A percentile compares a stretch with the other conserved stretches of the same genome.
These are phyloP conservation scores for Pimpla rufipes DNA, from an alignment of 2,888 invertebrate species.

Conservation along the genomic window DNA sequence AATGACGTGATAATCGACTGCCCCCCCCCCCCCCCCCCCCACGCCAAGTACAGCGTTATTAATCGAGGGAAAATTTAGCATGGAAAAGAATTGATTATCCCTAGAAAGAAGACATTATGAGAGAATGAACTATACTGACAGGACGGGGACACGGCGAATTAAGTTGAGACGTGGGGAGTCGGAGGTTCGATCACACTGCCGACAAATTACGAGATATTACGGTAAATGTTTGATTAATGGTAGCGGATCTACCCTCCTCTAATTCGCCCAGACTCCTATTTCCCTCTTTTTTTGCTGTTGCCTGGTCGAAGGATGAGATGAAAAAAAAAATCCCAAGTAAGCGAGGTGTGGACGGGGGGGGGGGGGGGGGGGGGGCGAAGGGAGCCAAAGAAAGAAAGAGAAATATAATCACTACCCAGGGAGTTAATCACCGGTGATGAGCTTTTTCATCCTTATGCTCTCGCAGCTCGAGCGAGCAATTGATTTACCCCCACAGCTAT, in stretches of 20 bases:
- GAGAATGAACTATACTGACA: background rate
- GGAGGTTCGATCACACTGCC: constrained; percentile 47
- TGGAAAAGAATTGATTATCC: background rate
- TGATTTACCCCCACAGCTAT: constrained; percentile 43
- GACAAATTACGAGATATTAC: constrained; percentile 56
- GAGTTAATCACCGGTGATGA: constrained; percentile 38
- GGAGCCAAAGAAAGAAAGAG: constrained; percentile 31
- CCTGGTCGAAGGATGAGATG: constrained; percentile 6
- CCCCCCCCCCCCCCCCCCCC: too few species aligned
- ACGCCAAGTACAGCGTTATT: too few species aligned
- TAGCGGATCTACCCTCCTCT: constrained; percentile 55
- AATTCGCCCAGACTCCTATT: constrained; percentile 37
- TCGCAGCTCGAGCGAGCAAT: constrained; percentile 27
- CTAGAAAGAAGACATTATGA: background rate
- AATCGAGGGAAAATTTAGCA: background rate
- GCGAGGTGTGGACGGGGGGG: background rate
- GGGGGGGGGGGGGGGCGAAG: background rate
- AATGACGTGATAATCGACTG: background rate
- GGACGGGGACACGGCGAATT: background rate
- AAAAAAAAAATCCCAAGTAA: constrained; percentile 41
- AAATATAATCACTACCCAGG: constrained; percentile 51
- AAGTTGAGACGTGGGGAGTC: constrained; percentile 14
- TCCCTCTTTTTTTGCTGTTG: background rate
- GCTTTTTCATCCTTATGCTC: constrained; percentile 34
- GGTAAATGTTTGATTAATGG: constrained; percentile 73